A percentile compares a stretch with the other conserved stretches of the same genome.
Evolutionary conservation across 2,113 vertebrate genomes (phyloP).

Genomic region (Mionectes macconnelli): DNA sequence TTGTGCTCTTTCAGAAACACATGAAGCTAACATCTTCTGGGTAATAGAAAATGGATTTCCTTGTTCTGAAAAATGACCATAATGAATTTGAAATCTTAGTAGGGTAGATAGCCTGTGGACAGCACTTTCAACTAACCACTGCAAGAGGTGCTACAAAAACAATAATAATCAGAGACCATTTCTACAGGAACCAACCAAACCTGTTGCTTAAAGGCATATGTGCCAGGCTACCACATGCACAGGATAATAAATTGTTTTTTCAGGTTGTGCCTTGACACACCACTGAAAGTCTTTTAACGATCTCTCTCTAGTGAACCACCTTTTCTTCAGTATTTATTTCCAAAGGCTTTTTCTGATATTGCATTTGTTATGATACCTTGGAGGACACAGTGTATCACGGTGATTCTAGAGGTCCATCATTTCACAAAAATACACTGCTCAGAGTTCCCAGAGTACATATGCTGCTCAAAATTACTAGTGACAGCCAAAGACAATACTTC

Average conservation of each 20-base stretch:
- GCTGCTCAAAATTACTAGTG: background rate
- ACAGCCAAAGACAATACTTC: background rate
- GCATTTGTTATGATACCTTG: background rate
- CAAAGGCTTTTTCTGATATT: background rate
- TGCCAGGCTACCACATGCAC: background rate
- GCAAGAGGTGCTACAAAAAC: conserved; percentile 12
- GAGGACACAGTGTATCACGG: background rate
- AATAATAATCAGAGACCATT: conserved; percentile 7
- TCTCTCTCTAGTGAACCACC: background rate
- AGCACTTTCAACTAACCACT: conserved; percentile 5
- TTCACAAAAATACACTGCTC: background rate
- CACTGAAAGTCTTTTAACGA: background rate
- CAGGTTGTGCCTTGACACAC: background rate
- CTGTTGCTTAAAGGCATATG: background rate
- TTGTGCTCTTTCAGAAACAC: conserved; percentile 7
- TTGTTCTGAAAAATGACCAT: conserved; percentile 32
- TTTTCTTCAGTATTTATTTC: conserved; percentile 9
- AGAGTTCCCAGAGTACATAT: background rate
- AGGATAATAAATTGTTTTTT: background rate
- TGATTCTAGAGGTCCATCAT: background rate
- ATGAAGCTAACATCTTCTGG: background rate
- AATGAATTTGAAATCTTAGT: conserved; percentile 42
- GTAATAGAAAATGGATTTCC: conserved; percentile 47
- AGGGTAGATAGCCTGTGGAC: conserved; percentile 1
- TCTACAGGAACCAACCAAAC: background rate